Evolutionary conservation across 1,140 invertebrate species (phyloP).

Genomic region (Mactra quadrangularis): DNA sequence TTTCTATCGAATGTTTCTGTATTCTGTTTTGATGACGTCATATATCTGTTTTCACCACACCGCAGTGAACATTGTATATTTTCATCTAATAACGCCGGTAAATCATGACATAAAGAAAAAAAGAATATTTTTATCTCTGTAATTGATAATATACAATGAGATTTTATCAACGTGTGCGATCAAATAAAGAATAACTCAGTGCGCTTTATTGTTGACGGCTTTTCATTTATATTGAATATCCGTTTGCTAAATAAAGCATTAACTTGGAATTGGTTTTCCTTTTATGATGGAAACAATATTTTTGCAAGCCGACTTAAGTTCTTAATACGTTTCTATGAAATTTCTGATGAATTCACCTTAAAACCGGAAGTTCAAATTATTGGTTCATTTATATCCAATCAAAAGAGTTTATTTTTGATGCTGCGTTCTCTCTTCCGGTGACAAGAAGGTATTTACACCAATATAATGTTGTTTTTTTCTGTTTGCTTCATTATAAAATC

Average conservation of each 20-base stretch:
- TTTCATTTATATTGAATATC: constrained; percentile 57
- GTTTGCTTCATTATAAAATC: too few species aligned
- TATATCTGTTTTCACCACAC: too few species aligned
- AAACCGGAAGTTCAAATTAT: constrained; percentile 49
- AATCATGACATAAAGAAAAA: too few species aligned
- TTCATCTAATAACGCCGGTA: too few species aligned
- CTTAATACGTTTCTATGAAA: constrained; percentile 19
- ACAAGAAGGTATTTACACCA: constrained; percentile 20
- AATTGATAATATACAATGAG: constrained; percentile 36
- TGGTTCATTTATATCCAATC: constrained; percentile 46
- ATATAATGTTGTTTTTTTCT: too few species aligned
- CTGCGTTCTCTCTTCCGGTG: constrained; percentile 36
- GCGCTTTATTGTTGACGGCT: constrained; percentile 8
- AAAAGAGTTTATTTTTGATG: constrained; percentile 28
- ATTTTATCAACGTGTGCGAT: constrained; percentile 38
- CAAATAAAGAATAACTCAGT: constrained; percentile 23
- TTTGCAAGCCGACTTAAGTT: constrained; percentile 29
- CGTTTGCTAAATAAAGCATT: constrained; percentile 17
- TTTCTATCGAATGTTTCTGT: too few species aligned
- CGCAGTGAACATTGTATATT: too few species aligned
- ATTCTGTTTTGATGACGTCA: too few species aligned
- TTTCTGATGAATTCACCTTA: constrained; percentile 38
- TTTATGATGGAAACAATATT: constrained; percentile 48
- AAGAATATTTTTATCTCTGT: constrained; percentile 16
- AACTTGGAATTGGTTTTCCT: constrained; percentile 9